phyloP scores from a whole-genome alignment of 2,888 invertebrate genomes.

The Drosophila buzzatii region DNA sequence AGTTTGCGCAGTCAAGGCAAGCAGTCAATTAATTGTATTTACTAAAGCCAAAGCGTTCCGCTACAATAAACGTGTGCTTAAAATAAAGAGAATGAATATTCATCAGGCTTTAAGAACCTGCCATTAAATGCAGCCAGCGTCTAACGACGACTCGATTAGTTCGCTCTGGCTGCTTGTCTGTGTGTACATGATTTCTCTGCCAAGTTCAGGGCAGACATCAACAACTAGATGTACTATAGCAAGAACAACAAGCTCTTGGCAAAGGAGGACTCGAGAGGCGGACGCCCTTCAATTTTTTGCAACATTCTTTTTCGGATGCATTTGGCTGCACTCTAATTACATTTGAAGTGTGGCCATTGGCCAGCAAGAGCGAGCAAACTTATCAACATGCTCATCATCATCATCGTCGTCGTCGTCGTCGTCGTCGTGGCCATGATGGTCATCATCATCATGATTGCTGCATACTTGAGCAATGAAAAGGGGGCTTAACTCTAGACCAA shows the following conservation, averaged over 20 bases:
- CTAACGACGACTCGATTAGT: constrained; percentile 20
- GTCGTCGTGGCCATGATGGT: neutral
- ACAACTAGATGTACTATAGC: constrained; percentile 2
- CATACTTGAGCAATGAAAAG: constrained; percentile 50
- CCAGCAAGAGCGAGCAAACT: constrained; percentile 44
- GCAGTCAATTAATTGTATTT: neutral
- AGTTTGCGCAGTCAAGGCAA: neutral
- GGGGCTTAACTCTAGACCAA: constrained; percentile 56
- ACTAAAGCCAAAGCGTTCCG: neutral
- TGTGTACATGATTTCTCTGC: constrained; percentile 26
- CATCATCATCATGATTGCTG: constrained; percentile 34
- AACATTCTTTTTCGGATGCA: constrained; percentile 63
- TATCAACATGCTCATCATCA: constrained; percentile 44
- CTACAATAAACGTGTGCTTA: neutral
- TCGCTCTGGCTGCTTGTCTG: neutral
- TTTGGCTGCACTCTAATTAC: constrained; percentile 75
- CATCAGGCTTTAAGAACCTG: constrained; percentile 10
- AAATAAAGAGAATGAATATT: neutral
- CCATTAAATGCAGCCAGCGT: neutral
- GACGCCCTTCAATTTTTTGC: constrained; percentile 60
- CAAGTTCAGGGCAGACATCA: constrained; percentile 51
- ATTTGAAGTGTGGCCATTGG: constrained; percentile 72
- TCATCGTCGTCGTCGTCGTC: neutral
- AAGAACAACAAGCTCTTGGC: constrained; percentile 30
- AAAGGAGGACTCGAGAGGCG: constrained; percentile 46